Evolutionary conservation across 2,888 invertebrate species (phyloP).

Genomic region (Lomographa bimaculata): DNA sequence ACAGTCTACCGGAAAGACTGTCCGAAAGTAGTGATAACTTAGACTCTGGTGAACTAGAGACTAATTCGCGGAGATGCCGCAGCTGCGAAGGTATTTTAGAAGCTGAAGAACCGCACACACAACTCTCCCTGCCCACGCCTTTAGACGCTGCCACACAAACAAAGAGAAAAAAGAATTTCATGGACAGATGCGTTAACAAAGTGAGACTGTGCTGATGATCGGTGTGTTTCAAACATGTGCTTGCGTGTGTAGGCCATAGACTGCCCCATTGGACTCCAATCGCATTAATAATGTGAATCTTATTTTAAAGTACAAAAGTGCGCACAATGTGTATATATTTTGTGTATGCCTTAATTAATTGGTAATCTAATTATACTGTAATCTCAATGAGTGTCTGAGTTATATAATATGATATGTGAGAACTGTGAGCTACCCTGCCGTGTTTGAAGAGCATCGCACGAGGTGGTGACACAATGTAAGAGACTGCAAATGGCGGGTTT

Average conservation of each 20-base stretch:
- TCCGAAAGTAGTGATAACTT: slow-evolving; percentile 68
- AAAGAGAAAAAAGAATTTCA: slow-evolving; percentile 90
- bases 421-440: slow-evolving; percentile 63
- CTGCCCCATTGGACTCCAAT: slow-evolving; percentile 70
- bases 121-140: slow-evolving; percentile 82
- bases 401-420: slow-evolving; percentile 51
- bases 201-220: slow-evolving; percentile 88
- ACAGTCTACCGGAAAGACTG: slow-evolving; percentile 71
- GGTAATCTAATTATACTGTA: slow-evolving; percentile 67
- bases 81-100: slow-evolving; percentile 86
- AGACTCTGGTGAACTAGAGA: slow-evolving; percentile 59
- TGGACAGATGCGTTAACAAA: slow-evolving; percentile 93
- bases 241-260: slow-evolving; percentile 71
- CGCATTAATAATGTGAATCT: slow-evolving; percentile 69
- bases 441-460: slow-evolving; percentile 72
- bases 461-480: slow-evolving; percentile 58
- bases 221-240: slow-evolving; percentile 46
- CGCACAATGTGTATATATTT: slow-evolving; percentile 78
- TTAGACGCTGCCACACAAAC: slow-evolving; percentile 83
- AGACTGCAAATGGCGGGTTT: too few relatives aligned
- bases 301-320: slow-evolving; percentile 80
- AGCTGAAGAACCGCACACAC: slow-evolving; percentile 77
- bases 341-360: slow-evolving; percentile 68
- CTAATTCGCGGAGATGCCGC: slow-evolving; percentile 74
- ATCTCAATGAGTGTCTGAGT: slow-evolving; percentile 77